A percentile compares a stretch with the other conserved stretches of the same genome.
phyloP scores from a whole-genome alignment of 2,113 vertebrate genomes.

The Laterallus jamaicensis region DNA sequence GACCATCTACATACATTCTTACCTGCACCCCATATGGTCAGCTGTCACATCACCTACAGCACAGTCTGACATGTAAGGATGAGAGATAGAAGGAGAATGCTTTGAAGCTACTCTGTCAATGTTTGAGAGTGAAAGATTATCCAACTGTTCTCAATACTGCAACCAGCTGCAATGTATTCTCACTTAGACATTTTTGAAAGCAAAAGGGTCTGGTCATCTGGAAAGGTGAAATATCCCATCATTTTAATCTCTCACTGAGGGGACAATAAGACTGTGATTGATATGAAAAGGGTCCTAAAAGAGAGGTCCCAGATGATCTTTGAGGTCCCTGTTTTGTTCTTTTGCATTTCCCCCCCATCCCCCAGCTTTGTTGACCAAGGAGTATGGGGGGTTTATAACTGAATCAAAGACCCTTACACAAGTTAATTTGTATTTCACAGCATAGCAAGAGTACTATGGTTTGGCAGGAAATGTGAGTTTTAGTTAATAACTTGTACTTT shows the following conservation, averaged over 20 bases:
- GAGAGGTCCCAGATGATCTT: background rate
- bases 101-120: slow-evolving; percentile 60
- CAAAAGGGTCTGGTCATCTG: slow-evolving; percentile 45
- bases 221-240: slow-evolving; percentile 54
- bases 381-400: background rate
- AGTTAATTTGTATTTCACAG: background rate
- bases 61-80: background rate
- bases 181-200: slow-evolving; percentile 31
- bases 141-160: slow-evolving; percentile 65
- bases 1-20: background rate
- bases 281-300: background rate
- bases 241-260: background rate
- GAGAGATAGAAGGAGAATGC: slow-evolving; percentile 54
- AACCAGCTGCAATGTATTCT: slow-evolving; percentile 62
- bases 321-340: background rate
- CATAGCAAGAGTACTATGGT: background rate
- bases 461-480: background rate
- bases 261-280: slow-evolving; percentile 24
- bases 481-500: background rate
- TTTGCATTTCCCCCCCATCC: accelerated
- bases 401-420: accelerated
- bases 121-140: slow-evolving; percentile 48
- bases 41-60: background rate
- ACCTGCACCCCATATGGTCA: background rate
- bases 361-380: background rate